A percentile compares a stretch with the other conserved stretches of the same genome.
phyloP scores from a whole-genome alignment of 92 coral and sea anemone species.

The Actinernus sp. region DNA sequence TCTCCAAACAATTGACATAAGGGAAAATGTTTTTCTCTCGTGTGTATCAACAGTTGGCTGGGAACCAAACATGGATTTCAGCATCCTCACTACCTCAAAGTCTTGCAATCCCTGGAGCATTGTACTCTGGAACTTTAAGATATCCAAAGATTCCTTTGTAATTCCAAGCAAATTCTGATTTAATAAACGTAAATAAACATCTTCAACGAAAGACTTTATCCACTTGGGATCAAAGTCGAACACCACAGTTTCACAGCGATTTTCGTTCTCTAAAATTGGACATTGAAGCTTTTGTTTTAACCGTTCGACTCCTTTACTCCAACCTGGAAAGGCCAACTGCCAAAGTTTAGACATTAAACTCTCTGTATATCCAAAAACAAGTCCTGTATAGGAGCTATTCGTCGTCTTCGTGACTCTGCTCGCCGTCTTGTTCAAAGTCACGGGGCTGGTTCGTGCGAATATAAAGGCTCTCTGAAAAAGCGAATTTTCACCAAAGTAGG shows the following conservation, averaged over 20 bases:
- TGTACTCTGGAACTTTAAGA: slow-evolving; percentile 23
- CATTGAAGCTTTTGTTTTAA: too few relatives aligned
- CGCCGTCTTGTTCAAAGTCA: too few relatives aligned
- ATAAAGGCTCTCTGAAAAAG: slow-evolving; percentile 18
- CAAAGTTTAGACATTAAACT: slow-evolving; percentile 12
- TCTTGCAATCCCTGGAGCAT: slow-evolving; percentile 30
- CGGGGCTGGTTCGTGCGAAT: too few relatives aligned
- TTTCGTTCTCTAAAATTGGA: too few relatives aligned
- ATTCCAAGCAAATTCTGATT: slow-evolving; percentile 21
- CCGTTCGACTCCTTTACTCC: neutral
- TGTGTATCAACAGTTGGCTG: slow-evolving; percentile 1
- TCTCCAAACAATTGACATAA: neutral
- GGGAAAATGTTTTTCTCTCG: too few relatives aligned
- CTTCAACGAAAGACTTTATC: neutral
- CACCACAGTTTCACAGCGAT: neutral
- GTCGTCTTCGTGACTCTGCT: neutral
- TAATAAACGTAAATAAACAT: slow-evolving; percentile 7
- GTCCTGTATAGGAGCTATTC: neutral
- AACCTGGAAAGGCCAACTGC: neutral
- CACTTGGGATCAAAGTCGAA: slow-evolving; percentile 1
- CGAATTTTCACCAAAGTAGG: slow-evolving; percentile 20
- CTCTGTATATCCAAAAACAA: slow-evolving; percentile 14
- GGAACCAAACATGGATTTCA: slow-evolving; percentile 17
- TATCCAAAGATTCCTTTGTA: slow-evolving; percentile 22
- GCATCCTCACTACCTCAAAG: slow-evolving; percentile 6